A percentile compares a stretch with the other conserved stretches of the same genome.
Evolutionary conservation across 2,113 vertebrate genomes (phyloP).

Genomic region (Ahaetulla prasina): DNA sequence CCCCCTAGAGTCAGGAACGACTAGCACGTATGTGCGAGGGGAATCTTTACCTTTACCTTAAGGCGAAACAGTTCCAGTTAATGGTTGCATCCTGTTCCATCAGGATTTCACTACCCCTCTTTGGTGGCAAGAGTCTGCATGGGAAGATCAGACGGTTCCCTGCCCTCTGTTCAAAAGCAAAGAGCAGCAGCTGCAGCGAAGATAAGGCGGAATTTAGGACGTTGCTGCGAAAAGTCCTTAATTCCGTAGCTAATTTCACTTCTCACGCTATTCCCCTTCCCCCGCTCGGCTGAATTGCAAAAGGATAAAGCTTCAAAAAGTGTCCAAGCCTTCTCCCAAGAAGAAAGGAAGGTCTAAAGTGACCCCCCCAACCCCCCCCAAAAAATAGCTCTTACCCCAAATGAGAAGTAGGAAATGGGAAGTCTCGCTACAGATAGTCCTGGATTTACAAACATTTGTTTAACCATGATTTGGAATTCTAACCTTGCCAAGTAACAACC

Average conservation of each 20-base stretch:
- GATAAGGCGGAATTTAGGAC: background rate
- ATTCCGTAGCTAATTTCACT: background rate
- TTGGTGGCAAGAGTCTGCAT: no score
- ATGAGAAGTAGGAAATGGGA: background rate
- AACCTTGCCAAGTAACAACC: background rate
- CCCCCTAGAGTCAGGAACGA: no score
- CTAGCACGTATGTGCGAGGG: no score
- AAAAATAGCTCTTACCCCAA: background rate
- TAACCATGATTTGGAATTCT: background rate
- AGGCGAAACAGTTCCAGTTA: background rate
- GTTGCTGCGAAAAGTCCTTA: no score
- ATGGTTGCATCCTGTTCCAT: background rate
- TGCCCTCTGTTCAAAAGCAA: background rate
- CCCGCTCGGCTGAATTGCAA: background rate
- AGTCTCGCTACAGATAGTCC: background rate
- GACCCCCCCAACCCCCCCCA: background rate
- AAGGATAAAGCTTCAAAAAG: background rate
- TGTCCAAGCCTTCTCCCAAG: background rate
- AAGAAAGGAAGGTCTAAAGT: background rate
- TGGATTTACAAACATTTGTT: background rate
- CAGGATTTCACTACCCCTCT: no score
- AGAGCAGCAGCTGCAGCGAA: background rate
- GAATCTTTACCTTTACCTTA: no score
- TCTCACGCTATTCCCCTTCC: background rate
- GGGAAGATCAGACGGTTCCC: background rate